Base-by-base conservation (phyloP, 1,140 invertebrate genomes). In the Hypothenemus hampei region DNA sequence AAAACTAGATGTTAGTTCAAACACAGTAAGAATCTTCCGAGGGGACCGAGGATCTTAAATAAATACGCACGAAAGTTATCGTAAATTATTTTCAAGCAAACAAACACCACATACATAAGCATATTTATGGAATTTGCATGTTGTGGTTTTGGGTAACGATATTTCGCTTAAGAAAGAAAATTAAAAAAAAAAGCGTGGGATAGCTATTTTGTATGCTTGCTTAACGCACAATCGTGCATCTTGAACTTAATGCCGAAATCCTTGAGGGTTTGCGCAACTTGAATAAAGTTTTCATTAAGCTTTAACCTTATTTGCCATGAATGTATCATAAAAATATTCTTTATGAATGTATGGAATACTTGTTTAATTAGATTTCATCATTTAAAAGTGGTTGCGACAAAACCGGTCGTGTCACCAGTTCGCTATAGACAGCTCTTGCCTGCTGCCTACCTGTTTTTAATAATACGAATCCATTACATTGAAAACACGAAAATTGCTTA, bases 351-450 rank as follows among this genome's bases (percentile, higher is more conserved):
- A 10, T 10, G n/a, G 37, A 20, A 40, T 40, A 21, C 16, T 40
- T 40, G 37, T 40, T 40, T 40, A 40, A 40, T 40, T 40, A 40
- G 16, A 20, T 40, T 40, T 40, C 37, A 20, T 40, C 37, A 40
- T 40, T 10, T 16, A 40, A 20, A 11, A 21, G 37, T 16, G n/a
- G 37, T 40, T 40, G 37, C 37, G 37, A 40, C 37, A 40, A 40
- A 40, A 40, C 37, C 37, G 37, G 37, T 40, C 18, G 37, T 40
- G 37, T 40, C 37, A 40, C 37, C 20, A 13, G 37, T 10, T 18
- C 21, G 11, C 16, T 7, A 21, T 18, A 40, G 26, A 8, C 21
- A 21, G 37, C 37, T 35, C 16, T 35, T 4, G 4, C 33, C n/a
- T 10, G 11, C 37, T 5, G 18, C 37, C 37, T 40, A 37, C 35